Base-by-base conservation (phyloP, 1,140 invertebrate species). In the Drosophila funebris region DNA sequence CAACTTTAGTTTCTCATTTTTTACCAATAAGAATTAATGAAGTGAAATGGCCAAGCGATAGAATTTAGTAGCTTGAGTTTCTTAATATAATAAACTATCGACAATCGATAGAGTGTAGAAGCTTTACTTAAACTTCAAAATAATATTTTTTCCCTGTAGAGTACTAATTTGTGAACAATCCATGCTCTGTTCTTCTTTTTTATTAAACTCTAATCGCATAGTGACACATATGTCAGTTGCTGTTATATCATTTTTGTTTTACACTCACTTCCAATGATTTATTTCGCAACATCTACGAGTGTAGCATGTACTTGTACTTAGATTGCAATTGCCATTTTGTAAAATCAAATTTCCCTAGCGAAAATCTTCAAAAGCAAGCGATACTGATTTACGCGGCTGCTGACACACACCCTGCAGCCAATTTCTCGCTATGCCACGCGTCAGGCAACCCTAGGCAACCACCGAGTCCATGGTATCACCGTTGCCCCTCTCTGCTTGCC, bases 361-460 rank as follows among this genome's bases (percentile, higher is more conserved):
- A 70, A 76, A 85, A 83, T 84, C 81, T 80, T 84, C 73, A 85
- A 84, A 84, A 80, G 78, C 78, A 69, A 82, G 68, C 64, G 22
- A 80, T 48, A 73, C 75, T 67, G 80, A 85, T 84, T 76, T 66
- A 46, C 27, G 64, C 48, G 29, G 14, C 27, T 31, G 1, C 48
- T 36, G 14, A 18, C 48, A 29, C 44, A 29, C 22, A 29, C 37
- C 66, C 57, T 53, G 56, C 29, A 63, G 39, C 36, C 68, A 83
- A 84, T 79, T 83, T 84, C 43, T 60, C 60, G 76, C 57, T 60
- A 37, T 63, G 61, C 53, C 75, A 81, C 60, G 69, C 74, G 66
- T 57, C 43, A 18, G 37, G 14, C 58, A 72, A 58, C 64, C 50
- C 46, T 43, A 39, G 61, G 16, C 27, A 52, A 50, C 41, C 58